phyloP scores from a whole-genome alignment of 92 coral and sea anemone genomes.

The Siderastrea siderea region DNA sequence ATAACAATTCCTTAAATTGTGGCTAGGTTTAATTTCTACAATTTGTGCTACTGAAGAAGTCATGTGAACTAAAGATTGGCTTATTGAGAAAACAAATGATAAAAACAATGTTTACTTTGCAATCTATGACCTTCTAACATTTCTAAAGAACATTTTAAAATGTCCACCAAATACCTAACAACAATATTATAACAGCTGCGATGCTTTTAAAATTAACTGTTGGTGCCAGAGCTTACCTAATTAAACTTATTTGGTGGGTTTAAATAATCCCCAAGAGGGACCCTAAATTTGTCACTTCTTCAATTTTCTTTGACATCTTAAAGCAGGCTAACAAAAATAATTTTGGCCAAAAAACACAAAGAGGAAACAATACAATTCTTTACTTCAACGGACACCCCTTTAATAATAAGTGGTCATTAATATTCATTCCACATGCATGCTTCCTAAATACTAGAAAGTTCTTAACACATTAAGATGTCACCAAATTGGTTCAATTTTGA shows the following conservation, averaged over 20 bases:
- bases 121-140: neutral
- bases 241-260: neutral
- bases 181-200: neutral
- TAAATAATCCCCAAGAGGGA: too few species aligned
- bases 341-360: neutral
- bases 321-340: neutral
- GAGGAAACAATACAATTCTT: neutral
- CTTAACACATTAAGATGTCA: neutral
- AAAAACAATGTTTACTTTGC: neutral
- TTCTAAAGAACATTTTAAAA: neutral
- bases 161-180: neutral
- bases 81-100: neutral
- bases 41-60: neutral
- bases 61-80: neutral
- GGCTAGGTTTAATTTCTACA: too few species aligned
- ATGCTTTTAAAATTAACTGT: neutral
- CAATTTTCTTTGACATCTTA: neutral
- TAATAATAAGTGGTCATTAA: neutral
- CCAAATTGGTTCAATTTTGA: too few species aligned
- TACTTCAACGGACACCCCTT: neutral
- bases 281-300: neutral
- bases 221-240: neutral
- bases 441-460: conserved; percentile 6
- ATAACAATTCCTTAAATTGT: too few species aligned
- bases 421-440: neutral